Base-by-base conservation (phyloP, 1,140 invertebrate genomes). In the Lethrus apterus region DNA sequence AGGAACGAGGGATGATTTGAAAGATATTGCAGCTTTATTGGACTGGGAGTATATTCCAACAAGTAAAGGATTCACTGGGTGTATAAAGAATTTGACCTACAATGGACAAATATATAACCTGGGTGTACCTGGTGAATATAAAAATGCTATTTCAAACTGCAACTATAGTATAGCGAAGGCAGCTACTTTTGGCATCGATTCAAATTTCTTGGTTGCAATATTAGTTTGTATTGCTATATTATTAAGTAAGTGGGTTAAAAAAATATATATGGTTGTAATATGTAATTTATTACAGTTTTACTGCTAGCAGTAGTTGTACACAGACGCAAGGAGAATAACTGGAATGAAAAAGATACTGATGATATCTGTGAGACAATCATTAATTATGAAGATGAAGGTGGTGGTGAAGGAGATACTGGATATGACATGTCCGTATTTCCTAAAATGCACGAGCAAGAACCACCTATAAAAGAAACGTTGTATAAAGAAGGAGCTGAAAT, bases 281-380 rank as follows among this genome's bases (percentile, higher is more conserved):
- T 60, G 31, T 56, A 59, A 60, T 52, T 52, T 65, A 58, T 52
- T 63, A 33, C 63, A 87, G 83, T 94, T 52, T 72, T 96, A 2
- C 73, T 93, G 1, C 65, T 94, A 57, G 84, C 89, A 2, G 84
- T 93, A 33, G 86, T 93, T 2, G 84, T 93, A 0, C 89, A 92
- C 57, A 77, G 84, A 50, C 75, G 84, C 21, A 81, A 85, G 55
- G 81, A 85, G 7, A 86, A 94, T 60, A 89, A 91, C 46, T 77
- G 85, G 55, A 83, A 90, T 21, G 79, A 80, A 59, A 94, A 94
- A 62, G 92, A 96, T 60, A 81, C 91, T 55, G 93, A 97, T 63
- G 94, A 98, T 64, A 93, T 96, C 23, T 73, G 93, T 50, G 93
- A 97, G 69, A 98, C 93, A 59, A 96, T 98, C 50, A 95, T 97